Evolutionary conservation across 1,140 invertebrate species (phyloP).

Genomic region (Drosophila tristis): DNA sequence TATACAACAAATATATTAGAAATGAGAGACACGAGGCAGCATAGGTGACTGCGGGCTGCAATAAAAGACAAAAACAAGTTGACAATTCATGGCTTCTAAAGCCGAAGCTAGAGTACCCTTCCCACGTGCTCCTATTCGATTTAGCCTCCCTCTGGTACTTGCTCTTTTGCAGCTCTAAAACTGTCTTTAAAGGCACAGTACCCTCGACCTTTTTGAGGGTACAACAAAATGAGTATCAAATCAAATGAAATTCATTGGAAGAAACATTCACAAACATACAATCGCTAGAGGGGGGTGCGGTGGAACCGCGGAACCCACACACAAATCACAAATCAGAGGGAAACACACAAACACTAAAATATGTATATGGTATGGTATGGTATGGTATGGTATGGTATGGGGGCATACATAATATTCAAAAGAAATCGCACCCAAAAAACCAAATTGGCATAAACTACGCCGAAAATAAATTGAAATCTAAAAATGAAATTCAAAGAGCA

Average conservation of each 20-base stretch:
- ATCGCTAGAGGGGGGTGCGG: no score
- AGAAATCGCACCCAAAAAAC: conserved; percentile 75
- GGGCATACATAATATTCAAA: conserved; percentile 69
- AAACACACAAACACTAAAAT: conserved; percentile 28
- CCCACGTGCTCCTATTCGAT: no score
- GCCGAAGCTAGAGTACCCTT: no score
- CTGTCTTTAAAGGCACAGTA: no score
- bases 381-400: conserved; percentile 28
- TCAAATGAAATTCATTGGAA: conserved; percentile 68
- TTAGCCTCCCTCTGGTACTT: no score
- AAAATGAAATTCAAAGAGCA: conserved; percentile 76
- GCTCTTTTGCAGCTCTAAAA: no score
- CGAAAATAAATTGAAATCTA: conserved; percentile 79
- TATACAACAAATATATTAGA: conserved; percentile 37
- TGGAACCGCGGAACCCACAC: neutral
- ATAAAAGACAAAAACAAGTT: neutral
- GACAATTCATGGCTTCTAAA: no score
- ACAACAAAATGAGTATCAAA: conserved; percentile 56
- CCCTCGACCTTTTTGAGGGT: neutral
- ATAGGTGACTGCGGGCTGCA: neutral
- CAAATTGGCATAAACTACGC: conserved; percentile 79
- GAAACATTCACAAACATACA: conserved; percentile 40
- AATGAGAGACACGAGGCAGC: conserved; percentile 5
- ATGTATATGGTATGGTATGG: conserved; percentile 19
- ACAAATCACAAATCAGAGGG: neutral